phyloP scores from a whole-genome alignment of 2,888 invertebrate species.

The Brachynemurus nebulosus region DNA sequence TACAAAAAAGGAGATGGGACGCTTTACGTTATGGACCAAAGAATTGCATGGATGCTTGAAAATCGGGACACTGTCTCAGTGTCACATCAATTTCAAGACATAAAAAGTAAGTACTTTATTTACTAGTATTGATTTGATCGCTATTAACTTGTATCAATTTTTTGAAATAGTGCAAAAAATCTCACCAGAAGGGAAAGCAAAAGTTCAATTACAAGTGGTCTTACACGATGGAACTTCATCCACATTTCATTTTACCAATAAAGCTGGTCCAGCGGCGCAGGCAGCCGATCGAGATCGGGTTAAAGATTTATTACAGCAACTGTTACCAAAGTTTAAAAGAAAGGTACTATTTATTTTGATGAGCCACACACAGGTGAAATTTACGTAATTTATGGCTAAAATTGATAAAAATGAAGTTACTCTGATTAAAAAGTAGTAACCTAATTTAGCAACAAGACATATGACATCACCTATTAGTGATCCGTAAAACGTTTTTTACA shows the following conservation, averaged over 20 bases:
- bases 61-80: conserved; percentile 84
- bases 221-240: conserved; percentile 87
- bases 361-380: too few relatives aligned
- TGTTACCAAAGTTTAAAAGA: conserved; percentile 85
- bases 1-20: conserved; percentile 95
- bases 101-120: conserved; percentile 59
- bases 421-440: too few relatives aligned
- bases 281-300: conserved; percentile 84
- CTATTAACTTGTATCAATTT: background rate
- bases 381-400: too few relatives aligned
- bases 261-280: conserved; percentile 68
- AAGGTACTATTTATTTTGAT: too few relatives aligned
- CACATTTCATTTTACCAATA: conserved; percentile 94
- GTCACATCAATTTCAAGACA: conserved; percentile 88
- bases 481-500: too few relatives aligned
- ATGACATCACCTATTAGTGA: too few relatives aligned
- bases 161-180: conserved; percentile 75
- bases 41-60: conserved; percentile 93
- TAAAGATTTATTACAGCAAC: conserved; percentile 77
- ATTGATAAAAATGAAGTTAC: too few relatives aligned
- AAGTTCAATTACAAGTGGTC: conserved; percentile 95
- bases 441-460: too few relatives aligned
- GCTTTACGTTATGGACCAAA: conserved; percentile 87
- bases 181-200: conserved; percentile 90
- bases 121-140: background rate